Evolutionary conservation across 2,113 vertebrate species (phyloP).

Genomic region (Hirundichthys speculiger): DNA sequence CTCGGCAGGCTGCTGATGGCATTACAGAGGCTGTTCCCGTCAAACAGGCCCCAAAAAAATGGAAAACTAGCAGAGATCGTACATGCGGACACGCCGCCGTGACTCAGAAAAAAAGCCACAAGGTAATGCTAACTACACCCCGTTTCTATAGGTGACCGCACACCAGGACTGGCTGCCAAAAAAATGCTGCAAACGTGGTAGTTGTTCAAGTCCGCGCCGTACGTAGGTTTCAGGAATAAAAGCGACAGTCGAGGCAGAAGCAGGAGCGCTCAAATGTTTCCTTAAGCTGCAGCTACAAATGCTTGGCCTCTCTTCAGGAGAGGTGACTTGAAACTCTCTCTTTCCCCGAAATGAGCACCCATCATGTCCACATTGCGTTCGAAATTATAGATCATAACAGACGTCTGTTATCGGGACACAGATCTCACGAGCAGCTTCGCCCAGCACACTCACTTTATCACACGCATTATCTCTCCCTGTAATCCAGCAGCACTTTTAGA

Average conservation of each 20-base stretch:
- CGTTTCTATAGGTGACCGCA: constrained; percentile 28
- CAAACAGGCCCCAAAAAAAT: constrained; percentile 58
- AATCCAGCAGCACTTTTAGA: constrained; percentile 60
- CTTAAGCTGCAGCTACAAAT: constrained; percentile 20
- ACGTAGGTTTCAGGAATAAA: constrained; percentile 2
- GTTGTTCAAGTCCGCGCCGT: constrained; percentile 6
- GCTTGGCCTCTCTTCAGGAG: constrained; percentile 1
- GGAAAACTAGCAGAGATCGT: constrained; percentile 65
- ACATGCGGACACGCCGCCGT: constrained; percentile 50
- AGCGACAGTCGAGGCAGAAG: constrained; percentile 17
- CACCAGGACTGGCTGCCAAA: constrained; percentile 12
- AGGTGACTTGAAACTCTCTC: neutral
- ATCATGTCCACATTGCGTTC: constrained; percentile 20
- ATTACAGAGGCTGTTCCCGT: constrained; percentile 59
- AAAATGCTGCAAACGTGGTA: constrained; percentile 22
- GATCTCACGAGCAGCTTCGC: constrained; percentile 39
- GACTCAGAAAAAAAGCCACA: constrained; percentile 42
- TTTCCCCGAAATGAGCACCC: constrained; percentile 16
- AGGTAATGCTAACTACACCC: constrained; percentile 49
- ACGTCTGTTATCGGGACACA: constrained; percentile 46
- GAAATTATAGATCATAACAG: constrained; percentile 42
- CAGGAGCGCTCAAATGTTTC: constrained; percentile 10
- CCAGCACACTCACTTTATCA: constrained; percentile 39
- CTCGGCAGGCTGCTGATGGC: constrained; percentile 71
- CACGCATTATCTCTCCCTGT: constrained; percentile 64